Evolutionary conservation across 1,140 invertebrate species (phyloP), one percentile per base, ranked within the genome.

Genomic region (Sitophilus oryzae): DNA sequence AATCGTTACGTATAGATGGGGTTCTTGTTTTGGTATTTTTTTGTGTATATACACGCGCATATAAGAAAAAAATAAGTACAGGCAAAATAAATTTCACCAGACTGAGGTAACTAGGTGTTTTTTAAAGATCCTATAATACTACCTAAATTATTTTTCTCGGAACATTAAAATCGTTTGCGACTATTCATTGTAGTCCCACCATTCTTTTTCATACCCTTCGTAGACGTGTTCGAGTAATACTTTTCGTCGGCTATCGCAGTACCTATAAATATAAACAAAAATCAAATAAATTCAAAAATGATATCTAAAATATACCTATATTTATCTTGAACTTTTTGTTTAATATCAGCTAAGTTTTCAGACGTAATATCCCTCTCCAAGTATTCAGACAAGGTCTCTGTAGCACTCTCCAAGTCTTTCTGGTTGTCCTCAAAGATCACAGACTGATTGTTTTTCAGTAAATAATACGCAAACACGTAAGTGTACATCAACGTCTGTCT

Each of bases 341-440:
- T 98, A 72, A 98, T 97, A 73, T 96, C 93, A 64, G 90, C 87
- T 61, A 98, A 80, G 79, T 98, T 97, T 76, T 97, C 95, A 65
- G 90, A 91, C 52, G 94, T 97, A 66, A 98, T 96, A 76, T 99
- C 94, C 71, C 95, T 79, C 77, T 98, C 96, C 56, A 98, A 82
- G 78, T 98, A 98, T 77, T 98, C 95, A 16, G 93, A 96, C 47
- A 99, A 78, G 60, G 85, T 92, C 79, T 99, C 96, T 5, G 95
- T 98, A 47, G 94, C 93, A 66, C 88, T 89, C 76, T 98, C 95
- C 55, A 99, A 79, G 81, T 99, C 96, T 71, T 89, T 89, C 80
- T 99, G 96, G 81, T 99, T 99, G 73, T 96, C 93, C 79, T 98
- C 95, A 79, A 98, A 99, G 68, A 99, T 96, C 72, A 93, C 91